Evolutionary conservation across 35 echinoderm and acorn worm genomes (phyloP), one percentile per base, ranked within the genome.

Genomic region (Ophiothrix spiculata): DNA sequence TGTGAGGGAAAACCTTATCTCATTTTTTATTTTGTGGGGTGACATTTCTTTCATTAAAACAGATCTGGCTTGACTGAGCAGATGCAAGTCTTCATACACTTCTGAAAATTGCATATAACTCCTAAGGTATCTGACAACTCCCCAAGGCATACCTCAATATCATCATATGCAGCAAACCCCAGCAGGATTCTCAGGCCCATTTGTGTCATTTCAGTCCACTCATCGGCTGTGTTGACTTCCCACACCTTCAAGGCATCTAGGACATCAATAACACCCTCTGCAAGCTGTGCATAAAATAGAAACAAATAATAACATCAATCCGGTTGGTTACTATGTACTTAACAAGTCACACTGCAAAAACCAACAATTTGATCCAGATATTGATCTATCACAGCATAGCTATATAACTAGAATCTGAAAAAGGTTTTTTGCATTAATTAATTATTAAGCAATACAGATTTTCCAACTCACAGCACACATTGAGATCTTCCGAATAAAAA

Each of bases 131-230:
- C n/a, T n/a, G n/a, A n/a, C n/a, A n/a, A n/a, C n/a, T n/a, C n/a
- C n/a, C n/a, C n/a, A n/a, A n/a, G n/a, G n/a, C n/a, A n/a, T 39
- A 97, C 94, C 75, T 97, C 95, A 1, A 91, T 87, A 37, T 97
- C 85, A 39, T 91, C 80, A 39, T 91, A 80, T 37, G 87, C 88
- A 25, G 91, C 83, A 64, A 93, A 97, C 1, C 88, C 79, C 25
- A 97, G 77, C 14, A 97, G 81, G 14, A 97, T 76, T 16, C 95
- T 40, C 0, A 97, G 56, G 42, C 95, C 88, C 32, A 93, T 89
- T 56, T 93, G 91, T 29, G 95, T 87, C 90, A 97, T 88, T 82
- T 97, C 95, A 36, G 37, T 88, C 91, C 91, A 97, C 17, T 93
- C 95, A 73, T 79, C 84, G 0, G 64, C 60, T 38, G 40, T 41